Base-by-base conservation (phyloP, 2,888 invertebrate species). In the Drosophila mercatorum region DNA sequence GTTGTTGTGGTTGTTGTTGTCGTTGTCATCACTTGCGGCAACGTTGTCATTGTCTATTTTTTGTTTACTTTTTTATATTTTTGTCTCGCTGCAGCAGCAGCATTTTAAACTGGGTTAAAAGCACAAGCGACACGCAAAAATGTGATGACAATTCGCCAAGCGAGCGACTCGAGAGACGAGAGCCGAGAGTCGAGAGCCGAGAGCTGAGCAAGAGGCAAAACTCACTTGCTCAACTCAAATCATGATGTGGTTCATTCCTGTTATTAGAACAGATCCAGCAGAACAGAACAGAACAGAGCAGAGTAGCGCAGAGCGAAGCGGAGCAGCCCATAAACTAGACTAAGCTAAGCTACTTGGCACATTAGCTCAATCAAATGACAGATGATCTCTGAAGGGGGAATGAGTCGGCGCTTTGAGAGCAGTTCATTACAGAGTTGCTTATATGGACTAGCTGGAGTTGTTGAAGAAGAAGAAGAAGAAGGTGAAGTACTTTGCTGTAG, bases 111-210 rank as follows among this genome's bases (percentile, higher is more conserved):
- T 80, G 75, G 80, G 80, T 80, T 80, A 80, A 80, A 80, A 81
- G 80, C 75, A 80, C 80, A 80, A 75, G 58, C 77, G 71, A 57
- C 78, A 75, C 78, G 78, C 79, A 75, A 75, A 79, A 75, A 72
- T 80, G 68, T 80, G 75, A 78, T 81, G 75, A 81, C 80, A 81
- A 76, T 70, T 80, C 71, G 76, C 80, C 67, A 72, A 73, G 67
- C 76, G 53, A 52, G 46, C 59, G 65, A 65, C 64, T 43, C 52
- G 65, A 14, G 61, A 60, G 43, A 40, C 43, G 31, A 34, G 34
- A 22, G 22, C 1, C 22, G 22, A 55, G 64, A 63, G 49, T 46
- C 57, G n/a, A 22, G 56, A 51, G 55, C 61, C 51, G 56, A 26
- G 61, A 60, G 46, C 43, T 47, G 31, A 34, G 34, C 26, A 43